These are phyloP conservation scores for Deroptyus accipitrinus DNA, from an alignment of 2,113 vertebrate genomes.

Conservation along the genomic window DNA sequence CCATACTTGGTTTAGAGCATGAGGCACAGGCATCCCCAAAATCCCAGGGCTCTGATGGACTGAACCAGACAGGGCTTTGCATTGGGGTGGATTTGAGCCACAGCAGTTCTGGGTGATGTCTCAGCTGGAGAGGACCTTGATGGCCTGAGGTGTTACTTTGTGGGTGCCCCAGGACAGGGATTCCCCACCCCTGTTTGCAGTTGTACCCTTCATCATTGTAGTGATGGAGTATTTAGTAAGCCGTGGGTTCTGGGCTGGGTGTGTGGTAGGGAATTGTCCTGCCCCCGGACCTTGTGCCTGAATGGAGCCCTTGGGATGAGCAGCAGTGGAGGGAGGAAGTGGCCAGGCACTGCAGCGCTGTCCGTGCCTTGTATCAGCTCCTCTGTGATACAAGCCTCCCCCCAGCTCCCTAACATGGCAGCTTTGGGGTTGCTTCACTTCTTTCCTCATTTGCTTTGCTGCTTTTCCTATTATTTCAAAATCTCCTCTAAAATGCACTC, in stretches of 20 bases:
- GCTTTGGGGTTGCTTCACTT: neutral
- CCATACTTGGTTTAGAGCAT: accelerated
- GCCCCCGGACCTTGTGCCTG: neutral
- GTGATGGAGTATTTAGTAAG: neutral
- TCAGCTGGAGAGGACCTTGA: neutral
- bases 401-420: accelerated
- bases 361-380: neutral
- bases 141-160: neutral
- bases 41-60: neutral
- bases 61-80: neutral
- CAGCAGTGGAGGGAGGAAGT: neutral
- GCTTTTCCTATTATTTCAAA: neutral
- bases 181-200: too few species aligned
- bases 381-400: neutral
- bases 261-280: neutral
- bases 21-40: neutral
- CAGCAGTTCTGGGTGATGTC: neutral
- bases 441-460: neutral
- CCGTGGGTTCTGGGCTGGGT: neutral
- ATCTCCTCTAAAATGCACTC: neutral
- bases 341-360: neutral
- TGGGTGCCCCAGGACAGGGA: neutral
- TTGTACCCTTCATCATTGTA: neutral
- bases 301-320: neutral
- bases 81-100: neutral